Evolutionary conservation across 2,113 vertebrate genomes (phyloP).

Genomic region (Lutjanus erythropterus): DNA sequence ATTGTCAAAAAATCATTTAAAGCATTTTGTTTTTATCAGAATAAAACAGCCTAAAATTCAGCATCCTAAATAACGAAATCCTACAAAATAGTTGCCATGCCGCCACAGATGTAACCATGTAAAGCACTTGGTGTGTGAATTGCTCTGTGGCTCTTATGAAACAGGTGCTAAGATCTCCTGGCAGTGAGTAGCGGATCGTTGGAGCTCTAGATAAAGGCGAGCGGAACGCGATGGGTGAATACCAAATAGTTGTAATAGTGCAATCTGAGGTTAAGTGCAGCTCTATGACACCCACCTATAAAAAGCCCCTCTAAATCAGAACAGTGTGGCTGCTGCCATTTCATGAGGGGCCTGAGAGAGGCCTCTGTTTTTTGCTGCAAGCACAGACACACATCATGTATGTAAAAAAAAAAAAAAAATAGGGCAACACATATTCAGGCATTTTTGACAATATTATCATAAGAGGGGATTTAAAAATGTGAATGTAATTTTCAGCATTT

Average conservation of each 20-base stretch:
- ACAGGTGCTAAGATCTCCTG: constrained; percentile 24
- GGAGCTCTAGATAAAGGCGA: constrained; percentile 1
- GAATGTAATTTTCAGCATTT: background rate
- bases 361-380: background rate
- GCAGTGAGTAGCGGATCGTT: constrained; percentile 15
- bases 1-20: background rate
- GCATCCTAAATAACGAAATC: constrained; percentile 19
- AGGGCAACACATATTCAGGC: background rate
- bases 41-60: constrained; percentile 5
- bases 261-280: background rate
- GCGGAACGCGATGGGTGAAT: background rate
- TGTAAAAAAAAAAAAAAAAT: no score
- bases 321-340: background rate
- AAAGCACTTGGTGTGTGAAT: constrained; percentile 5
- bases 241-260: constrained; percentile 8
- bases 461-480: background rate
- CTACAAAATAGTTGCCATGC: background rate
- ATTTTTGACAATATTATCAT: background rate
- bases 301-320: constrained; percentile 1
- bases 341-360: background rate
- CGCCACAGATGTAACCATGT: background rate
- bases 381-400: background rate
- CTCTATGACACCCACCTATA: constrained; percentile 1
- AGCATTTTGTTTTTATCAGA: background rate
- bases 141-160: constrained; percentile 22